Conservation (phyloP, 2,113 vertebrate species). For the Ibidorhyncha struthersii region DNA sequence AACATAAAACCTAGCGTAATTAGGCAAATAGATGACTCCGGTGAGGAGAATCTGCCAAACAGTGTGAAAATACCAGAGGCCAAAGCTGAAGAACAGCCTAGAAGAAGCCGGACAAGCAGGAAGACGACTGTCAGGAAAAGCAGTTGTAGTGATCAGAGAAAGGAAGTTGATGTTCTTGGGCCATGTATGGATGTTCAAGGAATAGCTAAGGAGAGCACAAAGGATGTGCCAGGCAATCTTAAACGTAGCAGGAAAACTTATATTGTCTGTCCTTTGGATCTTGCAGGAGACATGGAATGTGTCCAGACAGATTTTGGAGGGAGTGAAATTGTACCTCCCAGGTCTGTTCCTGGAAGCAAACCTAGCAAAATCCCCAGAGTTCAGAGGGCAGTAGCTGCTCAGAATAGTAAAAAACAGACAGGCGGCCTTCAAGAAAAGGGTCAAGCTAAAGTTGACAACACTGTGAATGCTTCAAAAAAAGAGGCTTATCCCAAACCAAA, state of each 20-base stretch:
- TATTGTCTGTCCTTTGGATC: background rate
- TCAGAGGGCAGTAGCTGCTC: background rate
- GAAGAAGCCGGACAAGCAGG: background rate
- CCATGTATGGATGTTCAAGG: background rate
- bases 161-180: background rate
- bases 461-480: background rate
- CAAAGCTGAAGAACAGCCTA: background rate
- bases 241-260: background rate
- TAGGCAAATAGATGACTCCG: background rate
- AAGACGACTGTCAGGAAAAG: background rate
- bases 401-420: background rate
- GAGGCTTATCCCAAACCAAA: background rate
- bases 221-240: background rate
- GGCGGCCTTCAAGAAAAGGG: background rate
- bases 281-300: background rate
- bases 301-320: background rate
- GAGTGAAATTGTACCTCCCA: background rate
- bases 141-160: background rate
- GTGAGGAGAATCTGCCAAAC: background rate
- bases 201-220: background rate
- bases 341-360: background rate
- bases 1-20: slow-evolving; percentile 12
- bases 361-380: slow-evolving; percentile 18
- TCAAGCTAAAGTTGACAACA: background rate
- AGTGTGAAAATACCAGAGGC: background rate